A percentile compares a stretch with the other conserved stretches of the same genome.
phyloP scores from a whole-genome alignment of 2,113 vertebrate species.

The Atrichornis clamosus region DNA sequence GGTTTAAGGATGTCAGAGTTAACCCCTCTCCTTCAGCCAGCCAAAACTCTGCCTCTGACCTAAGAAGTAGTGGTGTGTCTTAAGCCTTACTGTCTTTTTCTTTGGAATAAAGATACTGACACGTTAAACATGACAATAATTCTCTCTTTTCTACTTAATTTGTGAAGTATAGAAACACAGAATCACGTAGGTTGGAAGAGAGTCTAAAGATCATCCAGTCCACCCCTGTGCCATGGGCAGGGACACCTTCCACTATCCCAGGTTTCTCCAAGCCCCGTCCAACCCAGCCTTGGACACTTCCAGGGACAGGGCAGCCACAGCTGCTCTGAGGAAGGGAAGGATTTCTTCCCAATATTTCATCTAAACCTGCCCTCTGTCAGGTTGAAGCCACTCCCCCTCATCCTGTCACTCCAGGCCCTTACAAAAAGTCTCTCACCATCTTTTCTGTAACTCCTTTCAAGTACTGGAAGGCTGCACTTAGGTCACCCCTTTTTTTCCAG shows the following conservation, averaged over 20 bases:
- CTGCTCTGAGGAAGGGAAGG: neutral
- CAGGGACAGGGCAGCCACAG: neutral
- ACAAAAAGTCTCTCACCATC: neutral
- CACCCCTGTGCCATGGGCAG: neutral
- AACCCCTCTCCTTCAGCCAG: neutral
- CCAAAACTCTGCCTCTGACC: neutral
- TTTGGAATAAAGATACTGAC: neutral
- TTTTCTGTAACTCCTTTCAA: neutral
- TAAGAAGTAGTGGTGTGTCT: neutral
- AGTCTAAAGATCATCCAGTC: rapidly evolving
- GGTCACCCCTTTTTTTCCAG: neutral
- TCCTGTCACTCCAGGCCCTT: neutral
- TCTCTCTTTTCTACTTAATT: neutral
- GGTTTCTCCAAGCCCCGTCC: neutral
- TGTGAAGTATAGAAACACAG: neutral
- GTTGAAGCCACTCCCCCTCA: neutral
- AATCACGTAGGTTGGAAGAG: neutral
- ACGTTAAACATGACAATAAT: neutral
- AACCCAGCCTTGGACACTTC: rapidly evolving
- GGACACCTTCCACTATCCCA: neutral
- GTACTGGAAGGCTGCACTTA: neutral
- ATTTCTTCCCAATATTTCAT: neutral
- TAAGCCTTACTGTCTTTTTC: neutral
- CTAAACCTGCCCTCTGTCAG: too few species aligned
- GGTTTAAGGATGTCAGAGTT: neutral